Percentiles rank a stretch among this genome's conserved stretches.
phyloP scores from a whole-genome alignment of 2,113 vertebrate species.

The Chaenogobius annularis region DNA sequence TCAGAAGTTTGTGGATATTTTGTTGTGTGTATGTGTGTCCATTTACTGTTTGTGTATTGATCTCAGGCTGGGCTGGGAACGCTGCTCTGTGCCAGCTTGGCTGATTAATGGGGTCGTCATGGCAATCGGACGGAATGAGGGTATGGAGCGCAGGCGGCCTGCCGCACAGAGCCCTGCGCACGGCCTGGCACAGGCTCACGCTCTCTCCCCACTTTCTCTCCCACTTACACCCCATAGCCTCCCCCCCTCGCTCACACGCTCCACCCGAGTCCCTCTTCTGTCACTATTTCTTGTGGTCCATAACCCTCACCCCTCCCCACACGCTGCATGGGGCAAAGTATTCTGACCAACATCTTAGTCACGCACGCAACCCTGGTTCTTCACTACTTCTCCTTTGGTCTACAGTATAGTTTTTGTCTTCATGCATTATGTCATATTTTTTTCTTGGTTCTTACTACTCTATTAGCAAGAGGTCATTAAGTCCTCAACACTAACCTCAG shows the following conservation, averaged over 20 bases:
- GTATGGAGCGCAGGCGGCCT: constrained; percentile 86
- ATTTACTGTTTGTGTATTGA: constrained; percentile 79
- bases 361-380: constrained; percentile 32
- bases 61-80: constrained; percentile 96
- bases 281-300: constrained; percentile 28
- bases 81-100: constrained; percentile 93
- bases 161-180: constrained; percentile 82
- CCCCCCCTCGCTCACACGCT: background rate
- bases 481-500: background rate
- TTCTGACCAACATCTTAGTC: constrained; percentile 51
- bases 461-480: background rate
- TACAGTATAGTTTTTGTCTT: background rate
- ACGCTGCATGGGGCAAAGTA: constrained; percentile 38
- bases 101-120: constrained; percentile 99
- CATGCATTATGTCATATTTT: background rate
- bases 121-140: constrained; percentile 98
- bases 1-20: constrained; percentile 18
- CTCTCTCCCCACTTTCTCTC: constrained; percentile 30
- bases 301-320: background rate
- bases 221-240: constrained; percentile 14
- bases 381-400: constrained; percentile 14
- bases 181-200: constrained; percentile 72
- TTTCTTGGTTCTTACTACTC: background rate
- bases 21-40: constrained; percentile 34
- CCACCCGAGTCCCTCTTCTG: background rate